Evolutionary conservation across 2,888 invertebrate genomes (phyloP).

Genomic region (Zootermopsis nevadensis): DNA sequence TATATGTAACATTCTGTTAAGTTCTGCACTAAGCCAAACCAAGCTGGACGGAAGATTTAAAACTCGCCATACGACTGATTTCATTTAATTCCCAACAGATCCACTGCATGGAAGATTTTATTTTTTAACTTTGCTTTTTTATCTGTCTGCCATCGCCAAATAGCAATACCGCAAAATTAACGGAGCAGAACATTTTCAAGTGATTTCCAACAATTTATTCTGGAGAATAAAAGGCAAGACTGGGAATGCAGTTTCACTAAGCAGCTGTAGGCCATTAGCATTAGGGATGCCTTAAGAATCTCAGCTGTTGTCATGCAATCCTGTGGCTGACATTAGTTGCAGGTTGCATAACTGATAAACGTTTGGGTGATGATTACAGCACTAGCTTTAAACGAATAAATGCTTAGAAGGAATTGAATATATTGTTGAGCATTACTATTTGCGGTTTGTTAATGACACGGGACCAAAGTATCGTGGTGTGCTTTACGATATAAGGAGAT

Average conservation of each 20-base stretch:
- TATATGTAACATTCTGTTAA: background rate
- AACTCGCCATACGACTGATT: background rate
- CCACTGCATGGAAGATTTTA: background rate
- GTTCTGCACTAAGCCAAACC: background rate
- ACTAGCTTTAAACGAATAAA: no score
- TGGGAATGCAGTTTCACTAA: background rate
- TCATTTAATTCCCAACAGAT: background rate
- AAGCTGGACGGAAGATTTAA: background rate
- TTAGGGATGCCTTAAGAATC: background rate
- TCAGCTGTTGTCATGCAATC: no score
- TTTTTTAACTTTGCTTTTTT: background rate
- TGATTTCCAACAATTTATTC: conserved; percentile 24
- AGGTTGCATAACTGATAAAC: no score
- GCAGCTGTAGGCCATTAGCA: background rate
- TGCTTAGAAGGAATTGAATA: no score
- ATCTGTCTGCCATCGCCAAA: background rate
- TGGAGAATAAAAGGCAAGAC: background rate
- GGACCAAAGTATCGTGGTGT: no score
- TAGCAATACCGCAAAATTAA: background rate
- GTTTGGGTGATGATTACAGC: no score
- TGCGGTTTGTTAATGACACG: no score
- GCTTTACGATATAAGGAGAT: no score
- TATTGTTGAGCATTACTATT: no score
- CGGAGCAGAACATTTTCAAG: conserved; percentile 30
- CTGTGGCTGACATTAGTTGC: no score